Evolutionary conservation across 2,797 vertebrate species (phyloP).

Genomic region (Myoxocephalus aenaeus): DNA sequence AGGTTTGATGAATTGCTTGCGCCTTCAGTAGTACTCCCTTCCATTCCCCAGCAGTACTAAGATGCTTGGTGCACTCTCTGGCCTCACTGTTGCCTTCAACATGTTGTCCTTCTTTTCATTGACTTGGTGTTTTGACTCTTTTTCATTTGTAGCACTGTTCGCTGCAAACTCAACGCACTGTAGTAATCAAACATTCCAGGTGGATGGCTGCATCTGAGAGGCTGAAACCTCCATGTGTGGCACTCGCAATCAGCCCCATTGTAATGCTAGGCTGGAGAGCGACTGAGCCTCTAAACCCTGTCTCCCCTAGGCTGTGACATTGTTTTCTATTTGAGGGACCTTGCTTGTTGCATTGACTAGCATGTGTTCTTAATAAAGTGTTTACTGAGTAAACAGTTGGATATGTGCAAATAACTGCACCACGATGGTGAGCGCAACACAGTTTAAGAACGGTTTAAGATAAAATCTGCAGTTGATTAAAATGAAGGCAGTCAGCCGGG

Average conservation of each 20-base stretch:
- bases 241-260: neutral
- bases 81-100: neutral
- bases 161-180: neutral
- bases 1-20: neutral
- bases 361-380: neutral
- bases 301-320: neutral
- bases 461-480: neutral
- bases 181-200: neutral
- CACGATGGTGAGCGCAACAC: neutral
- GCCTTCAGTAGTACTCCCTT: neutral
- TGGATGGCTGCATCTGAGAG: constrained; percentile 15
- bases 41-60: neutral
- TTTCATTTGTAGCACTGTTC: neutral
- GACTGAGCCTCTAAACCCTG: neutral
- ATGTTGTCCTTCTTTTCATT: constrained; percentile 2
- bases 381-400: neutral
- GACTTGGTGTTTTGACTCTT: constrained; percentile 5
- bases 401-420: neutral
- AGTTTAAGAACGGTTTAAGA: neutral
- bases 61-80: neutral
- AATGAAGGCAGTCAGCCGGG: neutral
- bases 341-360: neutral
- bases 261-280: neutral
- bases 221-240: neutral
- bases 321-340: neutral